Evolutionary conservation across 2,113 vertebrate species (phyloP), one percentile per base, ranked within the genome.

Genomic region (Tetraodon nigroviridis): DNA sequence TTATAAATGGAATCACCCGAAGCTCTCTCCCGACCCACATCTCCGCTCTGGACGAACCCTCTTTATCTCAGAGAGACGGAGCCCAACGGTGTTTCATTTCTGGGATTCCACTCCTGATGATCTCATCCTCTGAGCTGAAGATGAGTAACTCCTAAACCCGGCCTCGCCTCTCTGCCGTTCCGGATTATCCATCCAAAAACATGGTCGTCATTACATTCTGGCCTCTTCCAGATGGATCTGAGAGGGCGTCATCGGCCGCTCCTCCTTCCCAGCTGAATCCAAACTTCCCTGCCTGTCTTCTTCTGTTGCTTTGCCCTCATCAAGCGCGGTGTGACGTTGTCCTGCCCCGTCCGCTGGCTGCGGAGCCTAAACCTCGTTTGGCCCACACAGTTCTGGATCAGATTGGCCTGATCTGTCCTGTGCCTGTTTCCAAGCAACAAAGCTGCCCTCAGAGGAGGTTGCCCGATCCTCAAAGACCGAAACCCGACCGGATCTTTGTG

Each of bases 11-110:
- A 67, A 60, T 11, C 11, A 32, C 12, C 52, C 51, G 48, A 52
- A 66, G 69, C 75, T 67, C 60, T 69, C 56, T 68, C 69, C 42
- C 5, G 4, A 16, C 16, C 42, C 12, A 6, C 42, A 44, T 44
- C 16, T 27, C 24, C 32, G 2, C 32, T 37, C 8, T 12, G 7
- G 32, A 11, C 32, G 12, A 37, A 2, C 32, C 32, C 32, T 2
- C 11, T 8, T 37, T 10, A 37, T n/a, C 32, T 37, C 32, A 37
- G 32, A 37, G 2, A 37, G 32, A 12, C 1, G 10, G 1, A 37
- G 32, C 32, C 32, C 32, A 37, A 11, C 29, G 8, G 29, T 3
- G 12, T 37, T 37, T 37, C 32, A 37, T 11, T 11, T 37, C 32
- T 37, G 32, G 10, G 32, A 32, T 32, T 32, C 8, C 6, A 10